Conservation (phyloP, 2,888 invertebrate species). For the Stegana nigrithorax region DNA sequence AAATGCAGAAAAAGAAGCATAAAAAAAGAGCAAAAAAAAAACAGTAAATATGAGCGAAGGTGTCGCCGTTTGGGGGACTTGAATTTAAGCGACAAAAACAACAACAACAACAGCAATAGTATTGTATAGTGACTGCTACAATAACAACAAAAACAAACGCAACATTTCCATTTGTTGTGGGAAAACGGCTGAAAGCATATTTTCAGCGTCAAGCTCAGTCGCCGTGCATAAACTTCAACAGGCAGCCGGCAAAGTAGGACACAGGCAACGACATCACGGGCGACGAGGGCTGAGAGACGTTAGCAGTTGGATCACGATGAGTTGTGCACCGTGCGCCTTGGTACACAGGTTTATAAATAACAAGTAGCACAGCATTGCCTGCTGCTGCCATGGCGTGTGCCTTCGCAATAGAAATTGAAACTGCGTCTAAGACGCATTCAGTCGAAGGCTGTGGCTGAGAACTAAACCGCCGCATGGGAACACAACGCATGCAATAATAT, state of each 20-base stretch:
- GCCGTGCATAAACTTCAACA: slow-evolving; percentile 47
- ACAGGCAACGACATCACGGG: too few relatives aligned
- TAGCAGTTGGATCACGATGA: too few relatives aligned
- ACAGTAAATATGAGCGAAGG: not conserved
- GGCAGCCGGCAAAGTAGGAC: too few relatives aligned
- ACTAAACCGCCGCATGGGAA: too few relatives aligned
- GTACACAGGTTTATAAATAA: not conserved
- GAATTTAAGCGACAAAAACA: not conserved
- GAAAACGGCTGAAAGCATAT: slow-evolving; percentile 35
- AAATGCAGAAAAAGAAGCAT: not conserved
- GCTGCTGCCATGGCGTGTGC: slow-evolving; percentile 19
- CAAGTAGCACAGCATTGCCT: slow-evolving; percentile 4
- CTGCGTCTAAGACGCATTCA: too few relatives aligned
- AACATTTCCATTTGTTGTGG: not conserved
- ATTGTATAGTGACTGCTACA: not conserved
- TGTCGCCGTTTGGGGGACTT: not conserved
- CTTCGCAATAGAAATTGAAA: too few relatives aligned
- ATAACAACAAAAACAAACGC: not conserved
- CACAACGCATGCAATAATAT: not conserved
- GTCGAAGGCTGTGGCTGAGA: too few relatives aligned
- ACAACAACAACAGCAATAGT: too few relatives aligned
- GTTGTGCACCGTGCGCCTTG: not conserved
- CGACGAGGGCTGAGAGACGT: too few relatives aligned
- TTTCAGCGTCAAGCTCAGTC: slow-evolving; percentile 50
- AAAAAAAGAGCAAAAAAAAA: not conserved